Conservation (phyloP, 2,888 invertebrate species). For the Tetropium fuscum region DNA sequence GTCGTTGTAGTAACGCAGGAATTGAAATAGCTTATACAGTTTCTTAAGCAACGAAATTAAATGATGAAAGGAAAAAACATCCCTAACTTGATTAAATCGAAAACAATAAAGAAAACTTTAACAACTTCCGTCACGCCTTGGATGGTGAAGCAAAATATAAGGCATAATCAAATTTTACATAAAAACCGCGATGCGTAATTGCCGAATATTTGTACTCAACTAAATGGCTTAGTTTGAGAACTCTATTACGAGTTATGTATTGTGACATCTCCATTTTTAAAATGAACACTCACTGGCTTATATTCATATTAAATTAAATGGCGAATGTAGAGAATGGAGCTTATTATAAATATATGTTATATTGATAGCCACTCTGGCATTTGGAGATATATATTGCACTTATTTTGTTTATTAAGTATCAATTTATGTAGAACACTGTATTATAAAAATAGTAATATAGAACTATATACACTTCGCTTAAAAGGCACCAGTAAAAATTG, state of each 20-base stretch:
- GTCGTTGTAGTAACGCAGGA: conserved; percentile 26
- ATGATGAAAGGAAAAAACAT: conserved; percentile 46
- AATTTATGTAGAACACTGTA: too few species aligned
- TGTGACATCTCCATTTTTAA: conserved; percentile 29
- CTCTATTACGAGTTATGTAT: conserved; percentile 49
- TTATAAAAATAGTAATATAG: too few species aligned
- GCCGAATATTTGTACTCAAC: conserved; percentile 42
- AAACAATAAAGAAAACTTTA: conserved; percentile 57
- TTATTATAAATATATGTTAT: too few species aligned
- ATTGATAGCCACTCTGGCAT: too few species aligned
- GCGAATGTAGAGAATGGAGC: too few species aligned
- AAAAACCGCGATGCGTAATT: conserved; percentile 47
- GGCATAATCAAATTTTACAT: conserved; percentile 37
- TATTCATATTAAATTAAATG: conserved; percentile 10
- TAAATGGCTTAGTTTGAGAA: conserved; percentile 47
- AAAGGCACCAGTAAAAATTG: too few species aligned
- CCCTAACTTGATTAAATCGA: conserved; percentile 58
- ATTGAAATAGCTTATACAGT: conserved; percentile 42
- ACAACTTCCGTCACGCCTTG: conserved; percentile 53
- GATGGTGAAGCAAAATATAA: conserved; percentile 28
- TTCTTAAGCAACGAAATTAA: conserved; percentile 51
- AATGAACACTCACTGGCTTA: conserved; percentile 2
- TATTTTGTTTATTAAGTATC: too few species aligned
- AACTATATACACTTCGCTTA: too few species aligned
- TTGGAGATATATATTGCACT: too few species aligned